phyloP scores from a whole-genome alignment of 2,113 vertebrate species.

The Todiramphus chloris region DNA sequence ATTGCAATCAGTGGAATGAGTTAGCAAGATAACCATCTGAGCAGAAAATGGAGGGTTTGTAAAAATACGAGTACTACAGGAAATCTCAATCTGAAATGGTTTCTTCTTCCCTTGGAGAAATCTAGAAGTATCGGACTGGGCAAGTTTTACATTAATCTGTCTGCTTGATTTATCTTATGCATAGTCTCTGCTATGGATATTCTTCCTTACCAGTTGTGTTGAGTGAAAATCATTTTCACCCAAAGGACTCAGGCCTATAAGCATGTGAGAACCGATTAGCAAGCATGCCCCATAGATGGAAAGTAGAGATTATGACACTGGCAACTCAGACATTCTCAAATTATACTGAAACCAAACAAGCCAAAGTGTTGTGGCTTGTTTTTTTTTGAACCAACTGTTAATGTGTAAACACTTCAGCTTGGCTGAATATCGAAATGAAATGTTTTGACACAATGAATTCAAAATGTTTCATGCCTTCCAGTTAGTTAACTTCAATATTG shows the following conservation, averaged over 20 bases:
- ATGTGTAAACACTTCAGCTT: constrained; percentile 37
- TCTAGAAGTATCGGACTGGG: not conserved
- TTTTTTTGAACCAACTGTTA: constrained; percentile 13
- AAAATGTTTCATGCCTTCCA: constrained; percentile 46
- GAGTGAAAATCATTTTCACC: not conserved
- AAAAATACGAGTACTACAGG: not conserved
- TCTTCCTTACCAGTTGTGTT: not conserved
- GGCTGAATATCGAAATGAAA: constrained; percentile 41
- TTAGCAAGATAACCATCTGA: not conserved
- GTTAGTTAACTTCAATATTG: constrained; percentile 49
- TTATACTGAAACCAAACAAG: constrained; percentile 18
- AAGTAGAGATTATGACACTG: constrained; percentile 13
- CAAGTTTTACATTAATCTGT: not conserved
- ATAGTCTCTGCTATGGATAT: not conserved
- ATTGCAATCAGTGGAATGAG: not conserved
- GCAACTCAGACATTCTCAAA: not conserved
- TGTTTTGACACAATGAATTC: constrained; percentile 50
- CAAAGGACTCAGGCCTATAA: not conserved
- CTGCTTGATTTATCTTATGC: not conserved
- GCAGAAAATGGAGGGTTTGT: not conserved
- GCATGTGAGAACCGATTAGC: not conserved
- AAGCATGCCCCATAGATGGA: not conserved
- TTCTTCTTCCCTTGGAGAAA: not conserved
- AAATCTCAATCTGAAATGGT: not conserved
- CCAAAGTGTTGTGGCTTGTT: constrained; percentile 6